phyloP scores from a whole-genome alignment of 2,113 vertebrate species.

The Indicator maculatus region DNA sequence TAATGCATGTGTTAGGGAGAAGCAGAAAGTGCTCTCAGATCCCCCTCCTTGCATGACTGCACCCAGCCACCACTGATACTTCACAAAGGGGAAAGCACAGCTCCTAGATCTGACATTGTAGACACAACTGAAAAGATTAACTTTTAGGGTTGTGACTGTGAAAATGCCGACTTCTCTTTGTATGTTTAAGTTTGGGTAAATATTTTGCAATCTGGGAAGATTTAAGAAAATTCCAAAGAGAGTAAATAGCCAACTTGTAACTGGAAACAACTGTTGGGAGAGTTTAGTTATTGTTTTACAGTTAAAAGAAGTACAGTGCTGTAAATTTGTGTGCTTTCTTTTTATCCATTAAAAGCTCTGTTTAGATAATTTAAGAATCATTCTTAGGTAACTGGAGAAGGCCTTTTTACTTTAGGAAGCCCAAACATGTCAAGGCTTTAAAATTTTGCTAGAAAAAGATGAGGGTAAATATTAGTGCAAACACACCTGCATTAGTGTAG shows the following conservation, averaged over 20 bases:
- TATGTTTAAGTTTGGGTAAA: constrained; percentile 20
- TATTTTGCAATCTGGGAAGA: constrained; percentile 45
- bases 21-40: not conserved
- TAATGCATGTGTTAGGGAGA: not conserved
- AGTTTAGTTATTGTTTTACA: not conserved
- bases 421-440: not conserved
- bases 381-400: not conserved
- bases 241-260: constrained; percentile 8
- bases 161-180: not conserved
- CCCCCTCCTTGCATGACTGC: not conserved
- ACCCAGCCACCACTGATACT: not conserved
- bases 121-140: not conserved
- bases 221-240: not conserved
- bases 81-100: not conserved
- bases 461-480: not conserved
- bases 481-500: not conserved
- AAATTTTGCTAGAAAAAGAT: not conserved
- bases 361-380: not conserved
- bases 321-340: not conserved
- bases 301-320: not conserved
- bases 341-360: not conserved
- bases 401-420: not conserved
- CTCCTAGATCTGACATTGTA: not conserved
- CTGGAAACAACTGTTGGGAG: not conserved
- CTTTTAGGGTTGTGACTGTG: not conserved